Conservation (phyloP, 2,113 vertebrate species). For the Podiceps cristatus region DNA sequence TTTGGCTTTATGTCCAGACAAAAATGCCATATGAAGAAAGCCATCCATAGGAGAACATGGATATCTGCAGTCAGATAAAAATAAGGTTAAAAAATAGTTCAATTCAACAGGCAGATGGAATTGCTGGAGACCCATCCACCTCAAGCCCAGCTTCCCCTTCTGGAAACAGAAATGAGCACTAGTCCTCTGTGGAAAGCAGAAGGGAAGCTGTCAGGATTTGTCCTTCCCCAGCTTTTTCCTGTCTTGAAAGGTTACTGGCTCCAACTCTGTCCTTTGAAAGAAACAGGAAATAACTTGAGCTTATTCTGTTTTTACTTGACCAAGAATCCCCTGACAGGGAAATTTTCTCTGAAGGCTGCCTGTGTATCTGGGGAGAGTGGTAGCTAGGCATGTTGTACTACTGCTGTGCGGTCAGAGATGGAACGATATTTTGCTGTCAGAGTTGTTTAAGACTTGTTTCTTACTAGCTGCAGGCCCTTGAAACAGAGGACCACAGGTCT, state of each 20-base stretch:
- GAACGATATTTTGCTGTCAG: neutral
- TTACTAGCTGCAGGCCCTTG: neutral
- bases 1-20: neutral
- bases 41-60: neutral
- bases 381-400: neutral
- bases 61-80: neutral
- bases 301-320: constrained; percentile 35
- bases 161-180: neutral
- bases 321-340: neutral
- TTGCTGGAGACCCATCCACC: neutral
- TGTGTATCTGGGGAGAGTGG: neutral
- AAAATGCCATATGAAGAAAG: neutral
- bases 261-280: constrained; percentile 24
- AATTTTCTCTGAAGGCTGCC: constrained; percentile 17
- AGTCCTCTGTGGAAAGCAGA: neutral
- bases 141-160: neutral
- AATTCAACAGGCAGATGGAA: neutral
- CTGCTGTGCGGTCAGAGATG: neutral
- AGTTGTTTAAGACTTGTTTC: neutral
- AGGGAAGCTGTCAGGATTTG: constrained; percentile 31
- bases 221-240: constrained; percentile 43
- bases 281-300: constrained; percentile 47
- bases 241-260: constrained; percentile 40
- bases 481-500: neutral
- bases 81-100: neutral